Base-by-base conservation (phyloP, 2,888 invertebrate genomes). In the Amphipyra tragopoginis region DNA sequence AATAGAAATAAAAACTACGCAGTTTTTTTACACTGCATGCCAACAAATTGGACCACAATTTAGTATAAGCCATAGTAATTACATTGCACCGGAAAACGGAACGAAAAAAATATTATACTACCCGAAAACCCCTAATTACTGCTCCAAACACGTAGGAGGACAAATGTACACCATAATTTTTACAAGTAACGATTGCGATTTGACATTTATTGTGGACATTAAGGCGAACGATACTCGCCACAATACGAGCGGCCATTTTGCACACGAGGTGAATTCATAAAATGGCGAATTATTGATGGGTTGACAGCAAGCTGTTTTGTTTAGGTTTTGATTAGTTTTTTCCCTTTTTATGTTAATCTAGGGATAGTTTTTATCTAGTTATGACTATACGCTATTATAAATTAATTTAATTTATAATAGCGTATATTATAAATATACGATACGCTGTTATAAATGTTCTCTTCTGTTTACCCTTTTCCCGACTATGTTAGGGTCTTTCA, bases 151-250 rank as follows among this genome's bases (percentile, higher is more conserved):
- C 92, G 93, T 92, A 87, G 70, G 63, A 67, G 79, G 77, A 78
- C 77, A 79, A 87, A 88, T 80, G 83, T 86, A 83, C 85, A 83
- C 88, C 90, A 90, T 93, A 91, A 89, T 91, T 93, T 93, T 92
- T 91, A 89, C 89, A 89, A 87, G 85, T 87, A 88, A 88, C 92
- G 86, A 90, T 91, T 89, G 86, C 90, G 83, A 88, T 92, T 93
- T 91, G 91, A 92, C 92, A 88, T 90, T 92, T 92, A 92, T 92
- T 86, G 88, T 88, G 82, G 75, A 84, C 91, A 91, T 92, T 93
- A 90, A 86, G 85, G 84, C 81, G 83, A 82, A 85, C 88, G 88
- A 90, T 87, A 86, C 81, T 82, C 45, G 82, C 87, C 88, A 84
- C 86, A 87, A 86, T 82, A 86, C 79, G 74, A 69, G 66, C 84